These are phyloP conservation scores for Bos indicus DNA, from an alignment of 2,113 vertebrate genomes.

Conservation along the genomic window DNA sequence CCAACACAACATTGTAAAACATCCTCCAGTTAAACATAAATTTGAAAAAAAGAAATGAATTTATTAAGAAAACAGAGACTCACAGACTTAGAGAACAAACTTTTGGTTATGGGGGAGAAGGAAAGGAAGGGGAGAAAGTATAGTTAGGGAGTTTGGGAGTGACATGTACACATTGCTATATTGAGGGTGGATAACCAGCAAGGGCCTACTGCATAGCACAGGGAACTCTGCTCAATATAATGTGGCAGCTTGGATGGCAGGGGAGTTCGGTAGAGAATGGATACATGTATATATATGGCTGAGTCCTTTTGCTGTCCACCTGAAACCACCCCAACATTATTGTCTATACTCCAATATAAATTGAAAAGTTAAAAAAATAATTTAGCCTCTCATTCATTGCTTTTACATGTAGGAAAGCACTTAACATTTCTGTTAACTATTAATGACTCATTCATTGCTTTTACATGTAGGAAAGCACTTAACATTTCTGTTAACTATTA, in stretches of 20 bases:
- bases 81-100: neutral
- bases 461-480: neutral
- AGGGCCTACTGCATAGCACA: neutral
- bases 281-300: neutral
- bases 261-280: neutral
- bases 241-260: neutral
- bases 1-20: neutral
- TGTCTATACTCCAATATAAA: neutral
- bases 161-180: neutral
- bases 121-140: neutral
- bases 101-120: neutral
- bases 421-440: neutral
- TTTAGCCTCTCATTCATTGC: neutral
- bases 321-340: neutral
- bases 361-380: neutral
- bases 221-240: neutral
- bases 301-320: neutral
- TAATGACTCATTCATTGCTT: neutral
- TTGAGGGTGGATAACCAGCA: neutral
- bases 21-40: neutral
- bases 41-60: neutral
- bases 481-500: neutral
- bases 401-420: neutral
- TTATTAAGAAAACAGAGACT: neutral
- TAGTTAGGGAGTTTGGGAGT: neutral